Evolutionary conservation across 2,888 invertebrate genomes (phyloP).

Genomic region (Notodromas monacha): DNA sequence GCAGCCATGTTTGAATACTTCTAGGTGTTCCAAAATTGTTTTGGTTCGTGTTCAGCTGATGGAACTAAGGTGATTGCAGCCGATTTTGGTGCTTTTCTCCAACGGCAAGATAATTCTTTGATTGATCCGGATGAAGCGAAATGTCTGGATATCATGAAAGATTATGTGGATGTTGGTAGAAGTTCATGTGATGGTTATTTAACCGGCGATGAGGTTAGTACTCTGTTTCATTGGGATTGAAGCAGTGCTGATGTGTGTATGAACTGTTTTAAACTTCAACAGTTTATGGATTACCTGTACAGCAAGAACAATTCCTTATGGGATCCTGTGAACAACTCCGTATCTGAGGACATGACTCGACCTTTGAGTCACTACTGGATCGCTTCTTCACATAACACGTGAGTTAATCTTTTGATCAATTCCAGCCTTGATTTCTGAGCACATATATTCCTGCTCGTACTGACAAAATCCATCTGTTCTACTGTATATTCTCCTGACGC

Average conservation of each 20-base stretch:
- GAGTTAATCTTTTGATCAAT: too few relatives aligned
- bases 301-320: slow-evolving; percentile 75
- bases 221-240: too few relatives aligned
- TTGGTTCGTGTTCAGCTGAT: neutral
- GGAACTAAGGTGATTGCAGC: neutral
- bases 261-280: too few relatives aligned
- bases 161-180: too few relatives aligned
- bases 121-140: slow-evolving; percentile 22
- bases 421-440: too few relatives aligned
- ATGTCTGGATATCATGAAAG: too few relatives aligned
- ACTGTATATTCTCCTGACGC: too few relatives aligned
- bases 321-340: slow-evolving; percentile 34
- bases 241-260: too few relatives aligned
- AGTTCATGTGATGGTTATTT: too few relatives aligned
- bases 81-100: slow-evolving; percentile 20
- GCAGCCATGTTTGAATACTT: slow-evolving; percentile 9
- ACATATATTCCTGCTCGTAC: too few relatives aligned
- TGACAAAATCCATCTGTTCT: too few relatives aligned
- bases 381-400: slow-evolving; percentile 86
- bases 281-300: slow-evolving; percentile 67
- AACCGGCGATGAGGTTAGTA: too few relatives aligned
- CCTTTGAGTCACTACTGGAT: slow-evolving; percentile 81
- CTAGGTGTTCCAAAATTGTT: slow-evolving; percentile 5
- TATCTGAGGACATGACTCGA: slow-evolving; percentile 61
- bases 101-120: slow-evolving; percentile 32